These are phyloP conservation scores for Picathartes gymnocephalus DNA, from an alignment of 2,113 vertebrate species.

Conservation along the genomic window DNA sequence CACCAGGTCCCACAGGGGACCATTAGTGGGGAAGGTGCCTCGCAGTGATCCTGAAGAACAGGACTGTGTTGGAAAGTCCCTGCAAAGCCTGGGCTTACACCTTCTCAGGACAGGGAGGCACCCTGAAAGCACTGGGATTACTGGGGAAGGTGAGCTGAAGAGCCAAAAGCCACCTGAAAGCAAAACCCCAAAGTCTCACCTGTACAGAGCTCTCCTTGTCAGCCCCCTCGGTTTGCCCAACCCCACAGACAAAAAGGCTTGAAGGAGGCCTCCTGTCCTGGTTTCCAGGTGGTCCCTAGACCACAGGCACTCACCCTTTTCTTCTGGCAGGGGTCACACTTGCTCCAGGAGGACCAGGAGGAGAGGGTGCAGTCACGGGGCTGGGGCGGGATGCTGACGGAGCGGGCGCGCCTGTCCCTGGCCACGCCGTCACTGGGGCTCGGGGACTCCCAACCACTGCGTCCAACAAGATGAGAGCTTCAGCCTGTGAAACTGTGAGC, in stretches of 20 bases:
- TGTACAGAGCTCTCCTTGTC: rapidly evolving
- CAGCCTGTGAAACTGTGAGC: neutral
- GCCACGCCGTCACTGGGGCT: neutral
- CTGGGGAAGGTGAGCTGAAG: neutral
- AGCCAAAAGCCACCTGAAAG: neutral
- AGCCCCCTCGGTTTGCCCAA: rapidly evolving
- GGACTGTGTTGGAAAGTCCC: neutral
- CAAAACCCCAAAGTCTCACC: neutral
- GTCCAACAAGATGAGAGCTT: neutral
- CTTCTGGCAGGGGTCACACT: constrained; percentile 85
- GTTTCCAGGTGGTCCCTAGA: neutral
- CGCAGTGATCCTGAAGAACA: rapidly evolving
- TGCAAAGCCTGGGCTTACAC: neutral
- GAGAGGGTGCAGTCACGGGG: constrained; percentile 82
- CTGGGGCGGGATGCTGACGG: neutral
- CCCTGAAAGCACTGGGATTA: neutral
- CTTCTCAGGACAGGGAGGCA: neutral
- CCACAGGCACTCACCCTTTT: constrained; percentile 78
- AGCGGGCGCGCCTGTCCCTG: constrained; percentile 17
- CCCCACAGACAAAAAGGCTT: rapidly evolving
- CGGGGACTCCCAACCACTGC: constrained; percentile 21
- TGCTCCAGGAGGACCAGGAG: constrained; percentile 86
- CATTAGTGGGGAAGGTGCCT: neutral
- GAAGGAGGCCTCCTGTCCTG: neutral
- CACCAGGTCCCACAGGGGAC: neutral